Evolutionary conservation across 1,140 invertebrate genomes (phyloP), one percentile per base, ranked within the genome.

Genomic region (Psix sp.): DNA sequence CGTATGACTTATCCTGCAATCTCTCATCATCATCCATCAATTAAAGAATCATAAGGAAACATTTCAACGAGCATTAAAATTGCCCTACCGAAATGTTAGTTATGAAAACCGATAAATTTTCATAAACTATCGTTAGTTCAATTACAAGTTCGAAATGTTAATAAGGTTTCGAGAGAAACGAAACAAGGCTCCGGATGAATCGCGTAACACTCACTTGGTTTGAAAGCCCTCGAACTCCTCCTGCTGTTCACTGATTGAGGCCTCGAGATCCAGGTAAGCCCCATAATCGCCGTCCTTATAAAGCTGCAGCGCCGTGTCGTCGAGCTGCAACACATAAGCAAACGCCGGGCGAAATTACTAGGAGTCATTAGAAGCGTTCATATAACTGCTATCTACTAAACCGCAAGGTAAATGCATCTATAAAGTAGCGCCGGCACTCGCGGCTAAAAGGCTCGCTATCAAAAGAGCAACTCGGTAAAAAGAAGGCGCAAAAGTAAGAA

Each of bases 261-360:
- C 94, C 84, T 98, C 97, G 80, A 98, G 90, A 88, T 99, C 97
- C 85, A 99, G 87, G 87, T 98, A 98, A 43, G 94, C 93, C n/a
- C 96, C 96, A 87, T 95, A 98, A 86, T 98, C 96, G 71, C 96
- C 95, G 87, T 98, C 96, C 88, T 96, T 95, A 88, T 97, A 98
- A 48, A 99, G 90, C 87, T 99, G 97, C 40, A 99, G 90, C 14
- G 96, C 95, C 60, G 95, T 95, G 89, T 99, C 97, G 86, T 98
- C 97, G 84, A 98, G 89, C 97, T 98, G 91, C 31, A 93, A 93
- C 76, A 86, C 43, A 78, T 17, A 66, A 79, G 70, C 62, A 78
- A 74, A 65, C 17, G 45, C 45, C 29, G n/a, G 49, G 57, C 66
- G 18, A 75, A 79, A 77, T 77, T 73, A 77, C 35, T 75, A 67